These are phyloP conservation scores for Physocephala rufipes DNA, from an alignment of 2,888 invertebrate genomes.

Conservation along the genomic window DNA sequence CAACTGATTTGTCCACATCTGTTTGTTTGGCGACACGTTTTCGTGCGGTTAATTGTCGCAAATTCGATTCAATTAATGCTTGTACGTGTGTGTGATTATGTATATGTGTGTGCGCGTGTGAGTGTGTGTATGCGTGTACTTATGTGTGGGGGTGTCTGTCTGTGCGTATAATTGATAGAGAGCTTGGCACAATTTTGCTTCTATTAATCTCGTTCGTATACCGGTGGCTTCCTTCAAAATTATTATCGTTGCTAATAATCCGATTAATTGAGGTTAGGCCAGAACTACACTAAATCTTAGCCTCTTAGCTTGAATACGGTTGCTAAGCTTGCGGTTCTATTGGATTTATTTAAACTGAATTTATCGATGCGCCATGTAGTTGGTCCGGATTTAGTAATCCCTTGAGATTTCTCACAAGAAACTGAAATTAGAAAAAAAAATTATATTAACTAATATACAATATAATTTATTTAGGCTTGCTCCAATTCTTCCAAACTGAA, in stretches of 20 bases:
- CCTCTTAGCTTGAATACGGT: slow-evolving; percentile 9
- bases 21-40: slow-evolving; percentile 43
- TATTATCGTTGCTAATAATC: slow-evolving; percentile 30
- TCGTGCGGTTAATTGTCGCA: slow-evolving; percentile 35
- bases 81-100: too few species aligned
- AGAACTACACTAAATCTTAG: background rate
- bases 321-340: background rate
- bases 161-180: background rate
- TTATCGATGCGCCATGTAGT: too few species aligned
- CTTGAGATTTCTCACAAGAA: too few species aligned
- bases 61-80: background rate
- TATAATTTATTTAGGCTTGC: too few species aligned
- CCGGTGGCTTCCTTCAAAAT: slow-evolving; percentile 30
- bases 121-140: too few species aligned
- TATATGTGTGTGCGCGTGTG: slow-evolving; percentile 6
- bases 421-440: too few species aligned
- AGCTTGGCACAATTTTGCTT: slow-evolving; percentile 9
- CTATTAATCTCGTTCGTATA: slow-evolving; percentile 2
- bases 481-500: too few species aligned
- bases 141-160: slow-evolving; percentile 26
- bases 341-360: too few species aligned
- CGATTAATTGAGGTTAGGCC: slow-evolving; percentile 4
- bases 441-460: too few species aligned
- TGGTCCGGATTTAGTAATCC: too few species aligned
- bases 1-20: slow-evolving; percentile 52